Evolutionary conservation across 30 jellyfish, hydroid and myxozoan genomes (phyloP), one percentile per base, ranked within the genome.

Genomic region (Rhopilema esculentum): DNA sequence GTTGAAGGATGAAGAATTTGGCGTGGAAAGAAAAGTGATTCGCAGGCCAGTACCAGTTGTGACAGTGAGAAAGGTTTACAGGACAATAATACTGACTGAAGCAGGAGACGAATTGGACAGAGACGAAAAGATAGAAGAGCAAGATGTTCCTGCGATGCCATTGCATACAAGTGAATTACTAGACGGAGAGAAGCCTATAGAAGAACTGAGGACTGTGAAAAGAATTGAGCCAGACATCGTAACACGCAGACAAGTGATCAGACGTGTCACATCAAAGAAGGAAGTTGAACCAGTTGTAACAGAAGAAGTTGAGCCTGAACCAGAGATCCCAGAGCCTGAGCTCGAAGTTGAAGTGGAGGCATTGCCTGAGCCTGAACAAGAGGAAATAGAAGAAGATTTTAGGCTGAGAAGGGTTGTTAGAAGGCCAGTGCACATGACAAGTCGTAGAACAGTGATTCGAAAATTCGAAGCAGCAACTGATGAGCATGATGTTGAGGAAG

Each of bases 41-140:
- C 82, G 82, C 66, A 27, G 82, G 48, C 82, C 82, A 33, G 82
- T 72, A 8, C 82, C 82, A 22, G 82, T 72, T 29, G 82, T 72
- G 65, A 72, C 82, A 0, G 91, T 88, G 31, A 79, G 98, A 27
- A 92, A 96, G 69, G 97, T 92, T 64, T 83, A 83, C 89, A 82
- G 95, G 32, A 86, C 95, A 48, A 49, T 82, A 17, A 67, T 92
- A 57, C 20, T 79, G 22, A 75, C 89, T 9, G 32, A 24, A 25
- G 27, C 84, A 12, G 69, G 84, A 73, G 84, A 49, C 4, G 78
- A 67, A 67, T 2, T 23, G 78, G 78, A 25, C 78, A 21, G 50
- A 25, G 78, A 67, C 28, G 78, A 67, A 25, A 24, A 67, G 49
- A 48, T 67, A 15, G 78, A 70, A 63, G 79, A 72, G 79, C 29